Evolutionary conservation across 2,888 invertebrate species (phyloP), one percentile per base, ranked within the genome.

Genomic region (Platypus cylindrus): DNA sequence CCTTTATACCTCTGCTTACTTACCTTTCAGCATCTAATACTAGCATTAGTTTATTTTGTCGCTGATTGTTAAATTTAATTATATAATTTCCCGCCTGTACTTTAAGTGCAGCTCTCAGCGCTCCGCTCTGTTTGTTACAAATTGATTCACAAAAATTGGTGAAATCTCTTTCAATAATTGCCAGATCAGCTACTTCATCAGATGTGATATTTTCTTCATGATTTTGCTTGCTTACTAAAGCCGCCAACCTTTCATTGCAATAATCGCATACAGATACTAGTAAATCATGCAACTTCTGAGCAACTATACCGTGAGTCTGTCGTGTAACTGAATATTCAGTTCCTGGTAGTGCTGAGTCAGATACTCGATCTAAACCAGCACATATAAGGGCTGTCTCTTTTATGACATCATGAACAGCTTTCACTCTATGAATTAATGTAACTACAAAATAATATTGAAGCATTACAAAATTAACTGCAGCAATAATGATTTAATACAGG

Each of bases 201-300:
- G 84, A 75, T 3, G 78, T 78, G 41, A 87, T 76, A 12, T 78
- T 69, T 45, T 75, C 75, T 48, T 78, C 79, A 42, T 77, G 70
- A 45, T 76, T 74, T 60, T 77, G 79, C 3, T 82, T 80, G 29
- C 82, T 78, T 37, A 94, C 75, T 35, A 94, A 70, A 60, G 87
- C 85, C 37, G 89, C 89, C 62, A 90, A 79, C 45, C 91, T 70
- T 56, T 95, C 93, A 60, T 93, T 89, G 48, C 90, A 87, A 56
- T 84, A 86, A 63, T 91, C 86, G 58, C 87, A 89, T 26, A 91
- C 73, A n/a, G 80, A 76, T 24, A 71, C 70, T 30, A 91, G 66
- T 56, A 90, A 70, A 51, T 86, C 83, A 41, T 73, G 71, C 30
- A 94, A 63, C 58, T 80, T 81, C 8, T 68, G 67, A 40, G 71